Percentiles rank a stretch among this genome's conserved stretches.
Evolutionary conservation across 2,113 vertebrate genomes (phyloP).

Genomic region (Mustela nigripes): DNA sequence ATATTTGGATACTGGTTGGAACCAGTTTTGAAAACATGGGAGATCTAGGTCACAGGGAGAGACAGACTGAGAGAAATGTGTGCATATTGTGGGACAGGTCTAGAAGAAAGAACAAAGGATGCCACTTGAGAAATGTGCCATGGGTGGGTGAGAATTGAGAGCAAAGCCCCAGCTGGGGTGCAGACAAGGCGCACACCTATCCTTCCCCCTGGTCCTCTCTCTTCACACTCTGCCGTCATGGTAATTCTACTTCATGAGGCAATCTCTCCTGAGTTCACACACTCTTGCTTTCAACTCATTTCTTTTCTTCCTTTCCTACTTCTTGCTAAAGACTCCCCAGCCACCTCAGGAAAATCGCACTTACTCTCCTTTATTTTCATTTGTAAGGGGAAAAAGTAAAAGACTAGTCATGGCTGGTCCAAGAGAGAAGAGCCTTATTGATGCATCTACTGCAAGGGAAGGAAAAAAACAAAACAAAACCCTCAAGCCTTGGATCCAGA

Average conservation of each 20-base stretch:
- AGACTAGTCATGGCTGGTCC: neutral
- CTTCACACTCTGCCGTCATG: rapidly evolving
- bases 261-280: neutral
- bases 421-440: neutral
- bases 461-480: too few relatives aligned
- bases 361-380: neutral
- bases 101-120: neutral
- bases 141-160: rapidly evolving
- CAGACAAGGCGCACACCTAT: rapidly evolving
- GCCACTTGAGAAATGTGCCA: neutral
- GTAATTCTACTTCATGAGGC: rapidly evolving
- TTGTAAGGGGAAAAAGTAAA: neutral
- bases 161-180: too few relatives aligned
- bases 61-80: rapidly evolving
- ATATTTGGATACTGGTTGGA: neutral
- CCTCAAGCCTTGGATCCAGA: neutral
- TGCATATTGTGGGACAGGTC: rapidly evolving
- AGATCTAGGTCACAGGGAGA: neutral
- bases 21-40: neutral
- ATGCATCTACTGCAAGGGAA: rapidly evolving
- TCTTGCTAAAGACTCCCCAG: neutral
- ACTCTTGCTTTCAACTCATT: neutral
- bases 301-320: neutral
- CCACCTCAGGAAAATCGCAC: neutral
- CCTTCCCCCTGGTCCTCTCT: rapidly evolving